Conservation (phyloP, 2,113 vertebrate genomes). For the Oceanodroma tethys region DNA sequence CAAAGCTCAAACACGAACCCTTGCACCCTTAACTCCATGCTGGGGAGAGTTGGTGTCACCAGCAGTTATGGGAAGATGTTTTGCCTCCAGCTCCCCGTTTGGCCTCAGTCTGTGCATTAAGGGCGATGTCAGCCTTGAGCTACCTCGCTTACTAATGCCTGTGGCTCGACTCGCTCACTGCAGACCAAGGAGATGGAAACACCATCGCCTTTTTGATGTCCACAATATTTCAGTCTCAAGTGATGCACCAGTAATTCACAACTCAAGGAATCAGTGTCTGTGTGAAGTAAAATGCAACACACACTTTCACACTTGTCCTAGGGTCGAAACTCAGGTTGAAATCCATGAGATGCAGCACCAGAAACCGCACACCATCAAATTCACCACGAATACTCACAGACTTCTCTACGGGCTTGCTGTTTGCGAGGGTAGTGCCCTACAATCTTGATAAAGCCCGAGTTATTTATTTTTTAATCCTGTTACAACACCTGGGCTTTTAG, state of each 20-base stretch:
- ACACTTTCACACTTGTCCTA: background rate
- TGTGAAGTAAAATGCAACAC: background rate
- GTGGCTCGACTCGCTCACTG: background rate
- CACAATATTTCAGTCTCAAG: background rate
- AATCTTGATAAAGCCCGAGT: background rate
- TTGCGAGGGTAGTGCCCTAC: background rate
- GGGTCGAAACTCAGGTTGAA: background rate
- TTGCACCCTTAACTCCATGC: background rate
- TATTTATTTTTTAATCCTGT: background rate
- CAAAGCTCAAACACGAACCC: too few species aligned
- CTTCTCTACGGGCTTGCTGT: background rate
- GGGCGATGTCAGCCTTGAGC: background rate
- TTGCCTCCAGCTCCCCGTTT: background rate
- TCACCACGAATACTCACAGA: background rate
- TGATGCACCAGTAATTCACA: background rate
- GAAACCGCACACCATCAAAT: background rate
- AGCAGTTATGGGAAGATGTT: background rate
- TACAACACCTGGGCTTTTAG: rapidly evolving
- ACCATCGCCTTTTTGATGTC: background rate
- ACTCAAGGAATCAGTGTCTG: background rate
- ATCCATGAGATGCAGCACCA: background rate
- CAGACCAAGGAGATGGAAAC: background rate
- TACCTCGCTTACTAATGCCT: background rate
- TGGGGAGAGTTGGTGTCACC: background rate
- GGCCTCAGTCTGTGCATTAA: background rate